phyloP scores from a whole-genome alignment of 2,113 vertebrate genomes.

The Cryptoleucopteryx plumbea region DNA sequence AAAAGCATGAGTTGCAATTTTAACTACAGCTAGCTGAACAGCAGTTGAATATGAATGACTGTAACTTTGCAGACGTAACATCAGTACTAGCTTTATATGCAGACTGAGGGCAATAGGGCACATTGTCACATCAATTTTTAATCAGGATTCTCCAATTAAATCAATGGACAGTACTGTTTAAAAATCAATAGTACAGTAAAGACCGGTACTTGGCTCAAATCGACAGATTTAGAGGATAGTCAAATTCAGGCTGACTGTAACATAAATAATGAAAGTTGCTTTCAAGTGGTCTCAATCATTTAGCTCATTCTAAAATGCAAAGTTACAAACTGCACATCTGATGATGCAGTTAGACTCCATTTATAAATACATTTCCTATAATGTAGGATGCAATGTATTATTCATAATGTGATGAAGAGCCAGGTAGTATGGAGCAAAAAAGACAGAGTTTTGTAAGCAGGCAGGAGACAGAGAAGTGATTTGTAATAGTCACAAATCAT shows the following conservation, averaged over 20 bases:
- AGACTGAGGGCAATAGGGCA: slow-evolving; percentile 15
- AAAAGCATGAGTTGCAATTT: background rate
- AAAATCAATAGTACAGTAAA: slow-evolving; percentile 48
- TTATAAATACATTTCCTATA: slow-evolving; percentile 50
- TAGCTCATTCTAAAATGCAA: slow-evolving; percentile 8
- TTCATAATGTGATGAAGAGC: background rate
- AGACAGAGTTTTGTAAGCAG: background rate
- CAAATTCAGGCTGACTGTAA: background rate
- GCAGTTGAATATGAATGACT: background rate
- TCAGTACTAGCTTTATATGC: background rate
- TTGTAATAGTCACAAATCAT: background rate
- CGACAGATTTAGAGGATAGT: slow-evolving; percentile 8
- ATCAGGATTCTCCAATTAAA: slow-evolving; percentile 51
- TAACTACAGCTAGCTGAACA: background rate
- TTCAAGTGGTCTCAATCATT: background rate
- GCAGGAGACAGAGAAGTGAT: background rate
- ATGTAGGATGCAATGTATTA: background rate
- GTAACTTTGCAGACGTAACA: background rate
- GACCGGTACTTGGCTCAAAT: background rate
- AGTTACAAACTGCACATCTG: background rate
- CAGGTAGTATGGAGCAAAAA: background rate
- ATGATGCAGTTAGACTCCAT: slow-evolving; percentile 1
- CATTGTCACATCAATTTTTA: slow-evolving; percentile 56
- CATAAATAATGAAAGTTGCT: slow-evolving; percentile 26
- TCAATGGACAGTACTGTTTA: slow-evolving; percentile 35